These are phyloP conservation scores for Arctocebus calabarensis DNA, from an alignment of 2,797 vertebrate species.

Conservation along the genomic window DNA sequence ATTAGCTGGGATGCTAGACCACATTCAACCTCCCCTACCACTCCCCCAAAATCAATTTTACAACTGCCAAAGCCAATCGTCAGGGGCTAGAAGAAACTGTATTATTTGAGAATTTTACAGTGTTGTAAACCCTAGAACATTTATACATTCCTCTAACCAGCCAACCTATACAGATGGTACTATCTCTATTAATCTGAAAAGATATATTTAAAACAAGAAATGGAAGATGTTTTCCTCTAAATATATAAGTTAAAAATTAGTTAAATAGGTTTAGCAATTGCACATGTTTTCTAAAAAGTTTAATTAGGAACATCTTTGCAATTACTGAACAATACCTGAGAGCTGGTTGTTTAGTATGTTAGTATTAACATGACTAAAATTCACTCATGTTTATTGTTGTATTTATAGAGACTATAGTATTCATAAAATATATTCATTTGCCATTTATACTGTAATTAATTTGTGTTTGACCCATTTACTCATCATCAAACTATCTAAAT, in stretches of 20 bases:
- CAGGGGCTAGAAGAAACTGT: conserved; percentile 46
- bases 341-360: neutral
- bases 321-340: neutral
- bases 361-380: neutral
- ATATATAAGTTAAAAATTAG: conserved; percentile 14
- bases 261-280: neutral
- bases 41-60: conserved; percentile 37
- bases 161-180: conserved; percentile 15
- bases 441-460: neutral
- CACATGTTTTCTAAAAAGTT: neutral
- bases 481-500: neutral
- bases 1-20: conserved; percentile 70
- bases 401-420: neutral
- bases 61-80: conserved; percentile 49
- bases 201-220: neutral
- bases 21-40: neutral
- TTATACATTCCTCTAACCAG: conserved; percentile 73
- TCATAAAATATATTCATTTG: neutral
- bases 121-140: conserved; percentile 59
- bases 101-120: conserved; percentile 67
- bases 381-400: neutral
- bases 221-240: neutral
- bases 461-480: neutral
- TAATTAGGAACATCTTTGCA: neutral
- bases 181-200: conserved; percentile 5